These are phyloP conservation scores for Panzeria rudis DNA, from an alignment of 2,888 invertebrate species.

Conservation along the genomic window DNA sequence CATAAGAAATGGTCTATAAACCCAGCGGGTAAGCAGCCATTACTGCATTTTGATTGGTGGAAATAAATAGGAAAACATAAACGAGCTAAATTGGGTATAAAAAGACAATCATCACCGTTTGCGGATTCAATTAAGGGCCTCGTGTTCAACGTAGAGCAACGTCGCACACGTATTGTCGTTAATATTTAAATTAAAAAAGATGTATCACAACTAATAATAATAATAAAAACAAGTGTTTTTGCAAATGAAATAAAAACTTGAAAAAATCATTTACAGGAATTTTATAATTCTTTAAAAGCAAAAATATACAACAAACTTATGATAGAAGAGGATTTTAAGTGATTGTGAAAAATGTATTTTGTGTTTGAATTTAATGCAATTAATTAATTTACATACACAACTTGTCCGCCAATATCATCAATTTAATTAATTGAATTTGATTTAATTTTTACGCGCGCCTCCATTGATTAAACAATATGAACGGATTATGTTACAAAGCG, in stretches of 20 bases:
- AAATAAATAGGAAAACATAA: slow-evolving; percentile 76
- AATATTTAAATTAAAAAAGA: slow-evolving; percentile 48
- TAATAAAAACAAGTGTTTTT: slow-evolving; percentile 62
- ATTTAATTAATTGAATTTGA: slow-evolving; percentile 79
- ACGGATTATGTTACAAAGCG: slow-evolving; percentile 76
- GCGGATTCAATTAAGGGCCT: slow-evolving; percentile 83
- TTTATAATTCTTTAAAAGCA: slow-evolving; percentile 44
- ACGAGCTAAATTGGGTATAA: slow-evolving; percentile 83
- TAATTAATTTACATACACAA: slow-evolving; percentile 79
- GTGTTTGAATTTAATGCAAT: slow-evolving; percentile 77
- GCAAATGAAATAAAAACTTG: slow-evolving; percentile 54
- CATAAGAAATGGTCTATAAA: slow-evolving; percentile 36
- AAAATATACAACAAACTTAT: slow-evolving; percentile 27
- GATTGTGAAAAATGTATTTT: slow-evolving; percentile 58
- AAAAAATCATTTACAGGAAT: slow-evolving; percentile 55
- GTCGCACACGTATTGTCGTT: slow-evolving; percentile 66
- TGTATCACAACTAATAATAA: slow-evolving; percentile 64
- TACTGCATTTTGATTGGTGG: slow-evolving; percentile 81
- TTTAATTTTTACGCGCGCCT: slow-evolving; percentile 77
- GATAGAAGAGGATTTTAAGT: slow-evolving; percentile 49
- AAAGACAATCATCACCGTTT: slow-evolving; percentile 88
- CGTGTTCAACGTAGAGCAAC: slow-evolving; percentile 79
- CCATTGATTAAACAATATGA: slow-evolving; percentile 75
- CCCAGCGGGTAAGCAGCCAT: slow-evolving; percentile 79
- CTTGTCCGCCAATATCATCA: slow-evolving; percentile 71